A percentile compares a stretch with the other conserved stretches of the same genome.
phyloP scores from a whole-genome alignment of 2,888 invertebrate genomes.

The Dasysyrphus albostriatus region DNA sequence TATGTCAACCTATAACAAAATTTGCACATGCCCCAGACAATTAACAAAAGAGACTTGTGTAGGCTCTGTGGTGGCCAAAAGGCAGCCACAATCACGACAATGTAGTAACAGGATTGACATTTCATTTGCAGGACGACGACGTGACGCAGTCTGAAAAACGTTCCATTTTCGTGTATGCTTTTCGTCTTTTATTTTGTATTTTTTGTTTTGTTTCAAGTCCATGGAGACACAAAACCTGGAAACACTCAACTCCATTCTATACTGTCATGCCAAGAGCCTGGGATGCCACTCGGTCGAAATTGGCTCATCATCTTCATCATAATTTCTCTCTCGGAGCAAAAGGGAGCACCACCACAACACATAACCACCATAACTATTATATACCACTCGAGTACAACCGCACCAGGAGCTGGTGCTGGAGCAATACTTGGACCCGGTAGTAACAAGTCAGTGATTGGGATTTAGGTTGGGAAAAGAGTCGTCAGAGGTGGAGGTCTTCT shows the following conservation, averaged over 20 bases:
- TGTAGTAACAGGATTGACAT: constrained; percentile 66
- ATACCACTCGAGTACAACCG: constrained; percentile 1
- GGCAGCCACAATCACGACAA: constrained; percentile 64
- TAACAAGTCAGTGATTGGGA: constrained; percentile 55
- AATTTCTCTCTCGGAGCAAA: constrained; percentile 42
- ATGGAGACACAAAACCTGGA: constrained; percentile 54
- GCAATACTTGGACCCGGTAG: constrained; percentile 5
- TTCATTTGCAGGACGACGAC: constrained; percentile 60
- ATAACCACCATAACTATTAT: background rate
- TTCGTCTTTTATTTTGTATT: background rate
- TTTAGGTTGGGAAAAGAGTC: constrained; percentile 56
- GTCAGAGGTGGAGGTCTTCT: constrained; percentile 41
- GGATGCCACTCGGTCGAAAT: constrained; percentile 55
- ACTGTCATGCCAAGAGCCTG: background rate
- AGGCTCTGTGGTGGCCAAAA: constrained; percentile 20
- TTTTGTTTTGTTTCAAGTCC: constrained; percentile 14
- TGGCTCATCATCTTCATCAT: constrained; percentile 74
- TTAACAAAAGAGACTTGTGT: constrained; percentile 55
- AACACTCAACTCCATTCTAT: constrained; percentile 37
- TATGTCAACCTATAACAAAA: constrained; percentile 53
- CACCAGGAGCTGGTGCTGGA: background rate
- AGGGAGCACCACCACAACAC: constrained; percentile 1
- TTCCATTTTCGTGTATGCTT: constrained; percentile 54
- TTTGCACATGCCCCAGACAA: constrained; percentile 68
- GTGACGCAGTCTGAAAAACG: constrained; percentile 66